These are phyloP conservation scores for Atopsyche davidsoni DNA, from an alignment of 1,140 invertebrate species.

Conservation along the genomic window DNA sequence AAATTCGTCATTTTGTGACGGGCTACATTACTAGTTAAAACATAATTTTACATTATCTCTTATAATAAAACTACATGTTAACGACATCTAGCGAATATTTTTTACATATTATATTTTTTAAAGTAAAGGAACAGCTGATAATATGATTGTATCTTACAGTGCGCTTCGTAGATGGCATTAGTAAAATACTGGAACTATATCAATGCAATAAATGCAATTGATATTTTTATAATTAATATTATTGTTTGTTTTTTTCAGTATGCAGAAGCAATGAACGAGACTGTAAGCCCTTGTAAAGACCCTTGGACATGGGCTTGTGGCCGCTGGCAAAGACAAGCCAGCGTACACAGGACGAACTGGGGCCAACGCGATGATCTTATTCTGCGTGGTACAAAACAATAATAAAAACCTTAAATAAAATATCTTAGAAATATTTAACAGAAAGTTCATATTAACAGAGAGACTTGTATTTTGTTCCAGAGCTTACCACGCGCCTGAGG, in stretches of 20 bases:
- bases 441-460: background rate
- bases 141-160: no score
- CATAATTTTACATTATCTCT: no score
- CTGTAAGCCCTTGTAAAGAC: slow-evolving; percentile 3
- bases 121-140: no score
- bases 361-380: slow-evolving; percentile 1
- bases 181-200: no score
- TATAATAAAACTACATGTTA: no score
- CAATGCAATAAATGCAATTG: no score
- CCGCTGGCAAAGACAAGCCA: background rate
- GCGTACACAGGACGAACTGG: slow-evolving; percentile 1
- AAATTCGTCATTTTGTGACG: no score
- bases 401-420: background rate
- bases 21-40: no score
- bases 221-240: no score
- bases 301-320: slow-evolving; percentile 16
- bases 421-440: background rate
- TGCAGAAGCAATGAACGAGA: slow-evolving; percentile 15
- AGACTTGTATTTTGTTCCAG: slow-evolving; percentile 29
- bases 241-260: slow-evolving; percentile 4
- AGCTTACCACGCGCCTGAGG: slow-evolving; percentile 32
- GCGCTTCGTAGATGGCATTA: no score
- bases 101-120: no score
- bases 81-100: no score
- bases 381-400: slow-evolving; percentile 9